Percentiles rank a stretch among this genome's conserved stretches.
Conservation (phyloP, 2,113 vertebrate species). For the Epinephelus lanceolatus region DNA sequence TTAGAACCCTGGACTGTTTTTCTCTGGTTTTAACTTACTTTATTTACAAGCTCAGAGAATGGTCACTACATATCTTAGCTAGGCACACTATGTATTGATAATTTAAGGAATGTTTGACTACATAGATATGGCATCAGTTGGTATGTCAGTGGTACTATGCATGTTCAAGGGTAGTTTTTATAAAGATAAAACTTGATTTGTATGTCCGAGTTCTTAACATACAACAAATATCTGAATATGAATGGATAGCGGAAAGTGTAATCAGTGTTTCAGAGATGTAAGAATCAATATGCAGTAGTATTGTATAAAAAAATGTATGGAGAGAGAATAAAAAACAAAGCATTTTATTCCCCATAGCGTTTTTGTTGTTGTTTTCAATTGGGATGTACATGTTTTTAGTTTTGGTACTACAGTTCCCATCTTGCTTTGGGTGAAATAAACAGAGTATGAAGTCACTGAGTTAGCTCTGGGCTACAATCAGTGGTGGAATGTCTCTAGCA, state of each 20-base stretch:
- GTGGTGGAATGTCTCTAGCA: too few species aligned
- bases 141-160: not conserved
- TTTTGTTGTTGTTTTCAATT: not conserved
- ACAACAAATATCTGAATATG: not conserved
- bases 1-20: not conserved
- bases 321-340: too few species aligned
- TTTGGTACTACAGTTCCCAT: too few species aligned
- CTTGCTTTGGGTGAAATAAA: too few species aligned
- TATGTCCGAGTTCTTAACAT: too few species aligned
- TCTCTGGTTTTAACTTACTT: not conserved
- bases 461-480: too few species aligned
- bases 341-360: not conserved
- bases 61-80: not conserved
- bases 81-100: too few species aligned
- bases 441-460: too few species aligned
- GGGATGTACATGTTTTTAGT: too few species aligned
- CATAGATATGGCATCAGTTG: not conserved
- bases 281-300: not conserved
- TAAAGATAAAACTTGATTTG: not conserved
- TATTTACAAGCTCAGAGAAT: not conserved
- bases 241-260: not conserved
- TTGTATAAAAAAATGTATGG: too few species aligned
- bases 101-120: not conserved
- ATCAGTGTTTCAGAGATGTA: not conserved
- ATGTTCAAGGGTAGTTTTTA: not conserved